phyloP scores from a whole-genome alignment of 2,797 vertebrate genomes.

The Acanthis flammea region DNA sequence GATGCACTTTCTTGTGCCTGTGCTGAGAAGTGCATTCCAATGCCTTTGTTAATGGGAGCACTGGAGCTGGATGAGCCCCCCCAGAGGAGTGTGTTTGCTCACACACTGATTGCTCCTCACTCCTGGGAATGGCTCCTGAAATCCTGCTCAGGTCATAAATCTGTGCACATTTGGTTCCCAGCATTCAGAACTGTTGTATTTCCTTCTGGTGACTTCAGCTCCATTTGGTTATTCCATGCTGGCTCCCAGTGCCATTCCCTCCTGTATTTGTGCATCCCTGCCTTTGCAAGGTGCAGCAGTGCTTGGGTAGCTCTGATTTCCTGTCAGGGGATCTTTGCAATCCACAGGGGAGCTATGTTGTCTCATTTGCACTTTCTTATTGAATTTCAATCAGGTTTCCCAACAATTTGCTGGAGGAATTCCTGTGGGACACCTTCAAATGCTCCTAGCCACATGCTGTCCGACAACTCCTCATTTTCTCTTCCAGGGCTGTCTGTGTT shows the following conservation, averaged over 20 bases:
- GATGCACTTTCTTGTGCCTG: not conserved
- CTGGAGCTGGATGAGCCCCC: not conserved
- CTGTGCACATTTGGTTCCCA: not conserved
- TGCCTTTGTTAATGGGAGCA: not conserved
- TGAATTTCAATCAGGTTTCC: constrained; percentile 53
- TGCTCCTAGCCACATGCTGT: not conserved
- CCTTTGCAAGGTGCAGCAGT: not conserved
- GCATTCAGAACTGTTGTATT: fast-evolving
- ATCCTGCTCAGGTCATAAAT: not conserved
- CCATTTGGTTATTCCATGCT: fast-evolving
- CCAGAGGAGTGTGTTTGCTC: not conserved
- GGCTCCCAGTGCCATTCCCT: fast-evolving
- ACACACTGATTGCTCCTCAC: fast-evolving
- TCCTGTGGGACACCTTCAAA: constrained; percentile 14
- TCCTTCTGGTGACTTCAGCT: not conserved
- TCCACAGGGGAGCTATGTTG: not conserved
- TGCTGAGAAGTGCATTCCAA: not conserved
- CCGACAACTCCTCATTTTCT: constrained; percentile 3
- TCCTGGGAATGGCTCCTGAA: not conserved
- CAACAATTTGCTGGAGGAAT: constrained; percentile 23
- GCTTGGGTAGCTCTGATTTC: not conserved
- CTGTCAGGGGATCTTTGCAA: not conserved
- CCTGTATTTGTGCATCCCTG: not conserved
- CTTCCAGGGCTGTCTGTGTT: constrained; percentile 12
- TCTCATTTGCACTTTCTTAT: constrained; percentile 47